A percentile compares a stretch with the other conserved stretches of the same genome.
Evolutionary conservation across 2,888 invertebrate species (phyloP).

Genomic region (Athalia cordata): DNA sequence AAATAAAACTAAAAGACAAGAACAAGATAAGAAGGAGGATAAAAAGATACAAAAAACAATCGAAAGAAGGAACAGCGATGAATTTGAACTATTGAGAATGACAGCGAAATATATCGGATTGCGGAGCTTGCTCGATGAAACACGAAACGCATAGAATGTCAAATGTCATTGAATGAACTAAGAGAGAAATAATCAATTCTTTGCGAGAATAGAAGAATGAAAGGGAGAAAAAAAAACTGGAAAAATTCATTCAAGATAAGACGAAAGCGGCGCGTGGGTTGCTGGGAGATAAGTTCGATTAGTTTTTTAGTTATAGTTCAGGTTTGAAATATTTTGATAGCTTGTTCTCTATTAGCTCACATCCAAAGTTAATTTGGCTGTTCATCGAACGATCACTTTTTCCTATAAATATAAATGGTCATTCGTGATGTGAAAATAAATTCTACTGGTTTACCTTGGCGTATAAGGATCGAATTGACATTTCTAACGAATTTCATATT

Average conservation of each 20-base stretch:
- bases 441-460: slow-evolving; percentile 27
- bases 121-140: slow-evolving; percentile 37
- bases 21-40: not conserved
- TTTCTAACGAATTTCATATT: slow-evolving; percentile 20
- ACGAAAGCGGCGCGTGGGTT: too few species aligned
- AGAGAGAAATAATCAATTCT: slow-evolving; percentile 15
- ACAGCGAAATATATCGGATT: slow-evolving; percentile 28
- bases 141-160: slow-evolving; percentile 20
- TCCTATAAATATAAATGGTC: not conserved
- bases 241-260: not conserved
- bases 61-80: not conserved
- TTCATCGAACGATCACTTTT: slow-evolving; percentile 12
- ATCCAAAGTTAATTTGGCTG: not conserved
- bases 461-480: slow-evolving; percentile 20
- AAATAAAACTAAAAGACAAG: not conserved
- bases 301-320: not conserved
- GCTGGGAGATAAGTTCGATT: not conserved
- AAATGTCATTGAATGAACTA: not conserved
- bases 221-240: not conserved
- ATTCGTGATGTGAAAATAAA: slow-evolving; percentile 21
- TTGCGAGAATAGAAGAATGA: not conserved
- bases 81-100: slow-evolving; percentile 28
- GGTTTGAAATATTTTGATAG: slow-evolving; percentile 9
- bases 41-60: not conserved
- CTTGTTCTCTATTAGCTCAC: not conserved